A percentile compares a stretch with the other conserved stretches of the same genome.
These are phyloP conservation scores for Ammodytes marinus DNA, from an alignment of 2,113 vertebrate species.

Conservation along the genomic window DNA sequence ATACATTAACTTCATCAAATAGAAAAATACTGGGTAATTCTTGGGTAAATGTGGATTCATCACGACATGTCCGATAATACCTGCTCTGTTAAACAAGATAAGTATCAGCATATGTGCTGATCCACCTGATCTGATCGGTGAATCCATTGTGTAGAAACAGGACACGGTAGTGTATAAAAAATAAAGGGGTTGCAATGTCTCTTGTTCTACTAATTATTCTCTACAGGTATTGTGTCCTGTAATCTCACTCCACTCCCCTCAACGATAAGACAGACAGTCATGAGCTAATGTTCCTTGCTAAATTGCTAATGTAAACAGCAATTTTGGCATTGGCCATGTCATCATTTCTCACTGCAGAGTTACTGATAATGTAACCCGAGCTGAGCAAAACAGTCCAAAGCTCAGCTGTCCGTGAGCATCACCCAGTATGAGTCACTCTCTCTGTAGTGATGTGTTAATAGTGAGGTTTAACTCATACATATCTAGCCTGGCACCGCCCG, in stretches of 20 bases:
- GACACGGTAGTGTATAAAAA: not conserved
- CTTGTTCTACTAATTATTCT: not conserved
- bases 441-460: not conserved
- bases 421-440: not conserved
- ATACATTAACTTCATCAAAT: too few relatives aligned
- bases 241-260: conserved; percentile 4
- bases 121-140: not conserved
- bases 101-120: not conserved
- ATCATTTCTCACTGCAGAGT: conserved; percentile 25
- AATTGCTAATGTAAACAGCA: conserved; percentile 29
- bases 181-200: not conserved
- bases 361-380: conserved; percentile 63
- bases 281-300: conserved; percentile 29
- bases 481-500: not conserved
- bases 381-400: conserved; percentile 19
- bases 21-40: too few relatives aligned
- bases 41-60: not conserved
- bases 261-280: not conserved
- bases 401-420: not conserved
- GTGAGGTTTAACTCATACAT: not conserved
- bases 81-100: not conserved
- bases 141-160: not conserved
- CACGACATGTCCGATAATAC: not conserved
- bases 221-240: not conserved
- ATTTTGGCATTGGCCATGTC: conserved; percentile 48